Evolutionary conservation across 2,113 vertebrate genomes (phyloP).

Genomic region (Jacana jacana): DNA sequence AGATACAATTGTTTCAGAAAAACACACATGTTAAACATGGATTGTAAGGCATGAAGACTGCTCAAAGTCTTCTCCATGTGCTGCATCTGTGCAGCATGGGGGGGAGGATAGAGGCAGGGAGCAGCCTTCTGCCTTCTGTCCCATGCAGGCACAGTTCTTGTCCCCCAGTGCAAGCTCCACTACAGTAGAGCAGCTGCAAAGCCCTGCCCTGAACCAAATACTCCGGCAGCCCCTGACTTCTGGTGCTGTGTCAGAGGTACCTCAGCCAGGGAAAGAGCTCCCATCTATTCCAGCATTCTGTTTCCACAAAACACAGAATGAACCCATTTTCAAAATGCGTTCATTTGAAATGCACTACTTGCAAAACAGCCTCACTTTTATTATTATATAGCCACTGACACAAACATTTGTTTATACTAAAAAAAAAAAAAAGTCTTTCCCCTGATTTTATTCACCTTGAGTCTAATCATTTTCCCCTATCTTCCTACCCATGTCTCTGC

Average conservation of each 20-base stretch:
- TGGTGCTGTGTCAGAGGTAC: background rate
- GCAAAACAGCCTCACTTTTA: background rate
- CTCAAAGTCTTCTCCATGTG: background rate
- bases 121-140: background rate
- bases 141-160: background rate
- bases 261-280: background rate
- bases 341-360: no score
- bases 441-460: background rate
- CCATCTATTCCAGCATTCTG: background rate
- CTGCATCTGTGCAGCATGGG: background rate
- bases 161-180: no score
- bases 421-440: background rate
- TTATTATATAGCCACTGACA: background rate
- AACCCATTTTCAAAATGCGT: background rate
- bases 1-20: background rate
- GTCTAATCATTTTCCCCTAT: background rate
- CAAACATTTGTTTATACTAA: background rate
- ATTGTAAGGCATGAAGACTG: background rate
- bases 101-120: background rate
- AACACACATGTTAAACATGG: background rate
- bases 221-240: background rate
- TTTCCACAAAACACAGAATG: background rate
- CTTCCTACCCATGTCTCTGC: background rate
- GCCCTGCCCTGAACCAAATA: background rate
- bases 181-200: fast-evolving